These are phyloP conservation scores for Triplophysa tibetana DNA, from an alignment of 2,113 vertebrate genomes.

Conservation along the genomic window DNA sequence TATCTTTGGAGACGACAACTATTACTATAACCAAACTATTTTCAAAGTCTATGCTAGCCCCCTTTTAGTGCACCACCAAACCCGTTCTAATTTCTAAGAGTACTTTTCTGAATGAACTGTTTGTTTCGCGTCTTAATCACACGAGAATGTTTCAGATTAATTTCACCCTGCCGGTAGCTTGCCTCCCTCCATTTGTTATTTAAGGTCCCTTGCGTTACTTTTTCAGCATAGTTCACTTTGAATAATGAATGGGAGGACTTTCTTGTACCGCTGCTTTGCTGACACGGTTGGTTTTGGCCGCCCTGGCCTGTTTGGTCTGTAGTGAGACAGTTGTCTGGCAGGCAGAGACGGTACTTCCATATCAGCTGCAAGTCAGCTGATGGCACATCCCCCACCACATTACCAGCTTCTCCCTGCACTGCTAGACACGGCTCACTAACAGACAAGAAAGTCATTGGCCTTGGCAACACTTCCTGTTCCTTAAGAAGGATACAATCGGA, in stretches of 20 bases:
- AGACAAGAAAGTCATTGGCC: not conserved
- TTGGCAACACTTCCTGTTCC: slow-evolving; percentile 27
- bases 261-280: slow-evolving; percentile 22
- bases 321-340: slow-evolving; percentile 27
- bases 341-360: slow-evolving; percentile 10
- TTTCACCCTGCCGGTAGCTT: not conserved
- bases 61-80: not conserved
- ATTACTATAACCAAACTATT: not conserved
- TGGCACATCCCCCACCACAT: not conserved
- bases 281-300: slow-evolving; percentile 31
- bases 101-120: slow-evolving; percentile 13
- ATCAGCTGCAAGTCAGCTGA: slow-evolving; percentile 54
- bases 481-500: not conserved
- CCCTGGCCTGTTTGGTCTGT: slow-evolving; percentile 32
- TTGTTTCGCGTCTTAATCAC: slow-evolving; percentile 8
- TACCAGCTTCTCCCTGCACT: slow-evolving; percentile 2
- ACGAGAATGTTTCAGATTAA: not conserved
- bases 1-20: not conserved
- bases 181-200: slow-evolving; percentile 13
- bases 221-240: slow-evolving; percentile 19
- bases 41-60: not conserved
- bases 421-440: not conserved
- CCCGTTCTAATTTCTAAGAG: slow-evolving; percentile 8
- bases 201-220: not conserved
- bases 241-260: slow-evolving; percentile 8